Evolutionary conservation across 2,888 invertebrate species (phyloP).

Genomic region (Eudasyphora cyanicolor): DNA sequence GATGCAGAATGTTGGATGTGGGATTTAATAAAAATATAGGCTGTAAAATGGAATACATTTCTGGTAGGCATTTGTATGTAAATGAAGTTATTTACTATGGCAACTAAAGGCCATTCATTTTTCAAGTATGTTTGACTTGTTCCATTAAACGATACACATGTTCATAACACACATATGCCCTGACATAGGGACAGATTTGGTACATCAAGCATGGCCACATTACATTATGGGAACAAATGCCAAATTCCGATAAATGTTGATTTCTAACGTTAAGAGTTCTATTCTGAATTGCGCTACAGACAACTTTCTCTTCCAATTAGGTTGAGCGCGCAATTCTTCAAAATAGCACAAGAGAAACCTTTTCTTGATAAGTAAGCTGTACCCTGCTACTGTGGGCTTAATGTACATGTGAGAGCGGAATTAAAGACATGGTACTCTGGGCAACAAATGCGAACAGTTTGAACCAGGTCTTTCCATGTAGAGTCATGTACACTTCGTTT

Average conservation of each 20-base stretch:
- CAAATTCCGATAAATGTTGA: not conserved
- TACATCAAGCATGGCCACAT: not conserved
- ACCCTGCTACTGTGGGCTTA: no score
- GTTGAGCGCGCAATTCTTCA: no score
- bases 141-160: not conserved
- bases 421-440: no score
- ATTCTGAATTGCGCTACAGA: no score
- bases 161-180: not conserved
- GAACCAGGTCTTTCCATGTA: no score
- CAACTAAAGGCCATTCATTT: slow-evolving; percentile 44
- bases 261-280: no score
- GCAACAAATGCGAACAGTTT: no score
- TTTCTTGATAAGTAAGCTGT: no score
- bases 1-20: slow-evolving; percentile 43
- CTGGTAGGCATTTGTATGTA: slow-evolving; percentile 52
- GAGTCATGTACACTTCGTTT: no score
- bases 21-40: slow-evolving; percentile 44
- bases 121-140: slow-evolving; percentile 18
- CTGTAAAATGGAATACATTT: slow-evolving; percentile 53
- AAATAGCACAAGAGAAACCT: no score
- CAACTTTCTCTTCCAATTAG: no score
- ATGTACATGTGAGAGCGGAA: no score
- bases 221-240: not conserved
- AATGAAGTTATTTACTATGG: slow-evolving; percentile 61
- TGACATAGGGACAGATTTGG: not conserved